phyloP scores from a whole-genome alignment of 2,888 invertebrate genomes.

The Pteria penguin region DNA sequence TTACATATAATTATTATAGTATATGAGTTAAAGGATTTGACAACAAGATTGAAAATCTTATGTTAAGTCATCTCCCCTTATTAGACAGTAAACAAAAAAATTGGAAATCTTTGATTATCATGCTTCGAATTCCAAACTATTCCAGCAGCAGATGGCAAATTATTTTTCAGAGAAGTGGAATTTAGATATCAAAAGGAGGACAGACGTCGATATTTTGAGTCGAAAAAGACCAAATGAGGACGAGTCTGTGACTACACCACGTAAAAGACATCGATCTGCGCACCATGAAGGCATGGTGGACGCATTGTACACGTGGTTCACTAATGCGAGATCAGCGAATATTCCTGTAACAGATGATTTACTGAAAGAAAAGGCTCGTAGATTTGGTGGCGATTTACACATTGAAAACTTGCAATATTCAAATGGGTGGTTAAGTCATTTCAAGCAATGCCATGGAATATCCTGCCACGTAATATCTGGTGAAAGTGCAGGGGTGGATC shows the following conservation, averaged over 20 bases:
- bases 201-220: background rate
- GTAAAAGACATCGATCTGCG: background rate
- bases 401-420: slow-evolving; percentile 13
- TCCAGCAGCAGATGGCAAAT: slow-evolving; percentile 10
- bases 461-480: slow-evolving; percentile 10
- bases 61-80: no score
- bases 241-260: background rate
- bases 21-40: no score
- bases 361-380: slow-evolving; percentile 3
- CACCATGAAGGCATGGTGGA: background rate
- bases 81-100: no score
- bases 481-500: slow-evolving; percentile 18
- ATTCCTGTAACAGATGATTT: slow-evolving; percentile 10
- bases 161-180: background rate
- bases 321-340: slow-evolving; percentile 4
- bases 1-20: no score
- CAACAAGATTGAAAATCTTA: no score
- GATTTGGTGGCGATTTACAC: slow-evolving; percentile 3
- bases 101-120: background rate
- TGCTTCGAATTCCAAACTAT: background rate
- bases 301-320: slow-evolving; percentile 6
- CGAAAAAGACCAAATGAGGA: background rate
- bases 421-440: slow-evolving; percentile 1
- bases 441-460: slow-evolving; percentile 1
- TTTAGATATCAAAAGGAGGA: slow-evolving; percentile 12